A percentile compares a stretch with the other conserved stretches of the same genome.
Conservation (phyloP, 2,113 vertebrate species). For the Vidua macroura region DNA sequence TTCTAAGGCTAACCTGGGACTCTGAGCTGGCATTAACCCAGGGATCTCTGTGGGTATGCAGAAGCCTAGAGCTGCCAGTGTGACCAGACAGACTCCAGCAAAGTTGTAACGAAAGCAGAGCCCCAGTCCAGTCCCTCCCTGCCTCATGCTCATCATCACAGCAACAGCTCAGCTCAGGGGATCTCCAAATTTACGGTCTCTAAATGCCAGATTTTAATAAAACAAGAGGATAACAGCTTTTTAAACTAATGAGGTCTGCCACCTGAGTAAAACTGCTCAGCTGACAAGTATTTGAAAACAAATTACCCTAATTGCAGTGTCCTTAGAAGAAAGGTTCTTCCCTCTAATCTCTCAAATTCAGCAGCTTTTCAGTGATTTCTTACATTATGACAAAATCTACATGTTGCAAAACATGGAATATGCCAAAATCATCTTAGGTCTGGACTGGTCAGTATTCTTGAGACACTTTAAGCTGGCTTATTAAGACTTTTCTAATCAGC, state of each 20-base stretch:
- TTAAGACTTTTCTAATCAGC: background rate
- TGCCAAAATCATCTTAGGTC: background rate
- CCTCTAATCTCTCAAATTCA: background rate
- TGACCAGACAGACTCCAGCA: background rate
- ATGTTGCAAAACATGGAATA: background rate
- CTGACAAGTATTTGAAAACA: background rate
- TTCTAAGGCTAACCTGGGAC: background rate
- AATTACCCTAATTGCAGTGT: background rate
- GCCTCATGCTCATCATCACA: background rate
- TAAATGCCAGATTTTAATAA: background rate
- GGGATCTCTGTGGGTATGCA: fast-evolving
- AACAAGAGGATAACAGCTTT: background rate
- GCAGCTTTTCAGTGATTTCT: background rate
- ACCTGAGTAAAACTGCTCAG: background rate
- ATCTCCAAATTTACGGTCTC: background rate
- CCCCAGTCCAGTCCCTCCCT: fast-evolving
- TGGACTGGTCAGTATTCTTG: background rate
- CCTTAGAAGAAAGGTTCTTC: background rate
- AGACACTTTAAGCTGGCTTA: background rate
- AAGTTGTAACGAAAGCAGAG: background rate
- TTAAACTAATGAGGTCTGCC: background rate
- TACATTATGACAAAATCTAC: background rate
- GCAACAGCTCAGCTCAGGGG: background rate
- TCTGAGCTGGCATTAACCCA: background rate
- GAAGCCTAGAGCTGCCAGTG: background rate